Evolutionary conservation across 2,797 vertebrate species (phyloP).

Genomic region (Siniperca scherzeri): DNA sequence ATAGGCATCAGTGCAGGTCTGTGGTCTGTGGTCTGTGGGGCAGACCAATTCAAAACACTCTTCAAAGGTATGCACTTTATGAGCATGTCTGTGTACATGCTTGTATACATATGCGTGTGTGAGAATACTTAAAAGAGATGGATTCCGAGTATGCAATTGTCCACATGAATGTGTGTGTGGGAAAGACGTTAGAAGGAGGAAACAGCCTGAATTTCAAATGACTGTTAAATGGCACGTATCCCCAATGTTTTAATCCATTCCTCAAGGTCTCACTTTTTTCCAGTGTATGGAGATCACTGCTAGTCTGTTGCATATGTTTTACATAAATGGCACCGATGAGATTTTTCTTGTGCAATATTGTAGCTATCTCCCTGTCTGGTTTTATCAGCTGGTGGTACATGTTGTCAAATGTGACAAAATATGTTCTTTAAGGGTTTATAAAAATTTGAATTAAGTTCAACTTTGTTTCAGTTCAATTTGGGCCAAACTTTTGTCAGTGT

Average conservation of each 20-base stretch:
- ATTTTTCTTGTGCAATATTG: neutral
- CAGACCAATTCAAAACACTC: slow-evolving; percentile 40
- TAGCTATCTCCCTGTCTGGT: neutral
- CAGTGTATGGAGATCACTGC: slow-evolving; percentile 7
- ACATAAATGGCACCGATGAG: slow-evolving; percentile 15
- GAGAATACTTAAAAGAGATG: slow-evolving; percentile 27
- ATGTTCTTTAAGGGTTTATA: neutral
- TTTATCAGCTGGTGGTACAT: neutral
- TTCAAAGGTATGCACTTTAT: slow-evolving; percentile 37
- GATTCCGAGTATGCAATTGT: slow-evolving; percentile 33
- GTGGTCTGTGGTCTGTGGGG: slow-evolving; percentile 52
- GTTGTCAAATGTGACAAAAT: neutral
- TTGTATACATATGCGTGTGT: slow-evolving; percentile 29
- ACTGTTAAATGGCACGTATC: slow-evolving; percentile 37
- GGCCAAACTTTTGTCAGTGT: neutral
- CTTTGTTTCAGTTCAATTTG: neutral
- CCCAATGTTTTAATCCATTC: slow-evolving; percentile 36
- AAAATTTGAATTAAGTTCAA: neutral
- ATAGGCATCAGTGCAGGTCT: slow-evolving; percentile 49
- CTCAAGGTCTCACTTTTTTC: slow-evolving; percentile 38
- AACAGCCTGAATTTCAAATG: slow-evolving; percentile 56
- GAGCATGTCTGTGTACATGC: slow-evolving; percentile 25
- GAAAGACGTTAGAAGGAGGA: slow-evolving; percentile 25
- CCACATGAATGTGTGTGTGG: slow-evolving; percentile 21
- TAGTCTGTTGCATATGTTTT: slow-evolving; percentile 37